Conservation (phyloP, 2,113 vertebrate genomes). For the Chroicocephalus ridibundus region DNA sequence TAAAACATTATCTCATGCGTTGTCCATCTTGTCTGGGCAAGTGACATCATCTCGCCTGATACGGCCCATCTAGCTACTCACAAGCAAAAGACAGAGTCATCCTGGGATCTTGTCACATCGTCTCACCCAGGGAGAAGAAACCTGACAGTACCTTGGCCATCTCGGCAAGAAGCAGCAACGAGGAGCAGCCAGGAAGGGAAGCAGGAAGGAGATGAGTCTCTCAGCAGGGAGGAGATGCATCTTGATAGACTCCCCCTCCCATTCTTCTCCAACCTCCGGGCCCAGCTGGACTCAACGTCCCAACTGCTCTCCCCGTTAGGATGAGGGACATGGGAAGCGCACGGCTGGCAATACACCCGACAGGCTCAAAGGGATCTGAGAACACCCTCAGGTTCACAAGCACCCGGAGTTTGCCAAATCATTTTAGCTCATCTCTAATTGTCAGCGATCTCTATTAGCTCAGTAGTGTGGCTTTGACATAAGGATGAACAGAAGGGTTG, state of each 20-base stretch:
- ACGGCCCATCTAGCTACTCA: neutral
- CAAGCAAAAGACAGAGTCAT: neutral
- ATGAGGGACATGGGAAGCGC: neutral
- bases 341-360: neutral
- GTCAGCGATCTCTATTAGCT: slow-evolving; percentile 72
- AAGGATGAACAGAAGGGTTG: slow-evolving; percentile 79
- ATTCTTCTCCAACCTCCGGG: neutral
- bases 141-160: slow-evolving; percentile 4
- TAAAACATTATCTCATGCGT: neutral
- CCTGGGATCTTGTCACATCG: neutral
- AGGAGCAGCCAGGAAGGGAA: slow-evolving; percentile 13
- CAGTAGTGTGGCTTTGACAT: slow-evolving; percentile 69
- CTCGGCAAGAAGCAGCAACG: slow-evolving; percentile 34
- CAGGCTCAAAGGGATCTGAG: neutral
- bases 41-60: neutral
- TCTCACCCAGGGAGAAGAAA: neutral
- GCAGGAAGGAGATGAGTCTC: neutral
- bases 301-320: slow-evolving; percentile 13
- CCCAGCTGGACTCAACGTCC: slow-evolving; percentile 25
- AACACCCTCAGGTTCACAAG: slow-evolving; percentile 27
- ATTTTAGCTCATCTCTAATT: slow-evolving; percentile 54
- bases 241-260: slow-evolving; percentile 20
- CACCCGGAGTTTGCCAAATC: slow-evolving; percentile 10
- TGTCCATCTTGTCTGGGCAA: neutral
- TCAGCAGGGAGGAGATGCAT: slow-evolving; percentile 1